Base-by-base conservation (phyloP, 2,888 invertebrate species). In the Sinhomidia bicolor region DNA sequence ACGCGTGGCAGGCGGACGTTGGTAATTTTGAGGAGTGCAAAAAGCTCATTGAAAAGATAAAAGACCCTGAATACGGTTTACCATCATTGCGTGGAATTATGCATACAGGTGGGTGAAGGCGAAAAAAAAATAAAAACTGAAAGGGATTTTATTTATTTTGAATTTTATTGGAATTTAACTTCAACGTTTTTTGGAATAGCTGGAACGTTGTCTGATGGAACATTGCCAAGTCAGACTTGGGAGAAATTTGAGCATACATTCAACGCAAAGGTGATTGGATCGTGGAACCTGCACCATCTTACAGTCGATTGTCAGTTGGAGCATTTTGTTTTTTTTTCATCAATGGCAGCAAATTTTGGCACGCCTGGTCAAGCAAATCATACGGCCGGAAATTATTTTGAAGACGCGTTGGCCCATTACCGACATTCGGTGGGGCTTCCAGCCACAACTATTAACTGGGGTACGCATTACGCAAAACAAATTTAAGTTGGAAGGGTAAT, bases 301-400 rank as follows among this genome's bases (percentile, higher is more conserved):
- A 90, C 90, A 7, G n/a, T 68, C 32, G 60, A 85, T n/a, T 80
- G 20, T n/a, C 10, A 26, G 9, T 47, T 90, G 81, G 90, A 90
- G 68, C 87, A 89, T 54, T 89, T 90, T 60, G 89, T 90, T 0
- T 54, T 89, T 9, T 90, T 87, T 54, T 90, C 90, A 0, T 90
- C 90, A 0, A 20, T 90, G 4, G 84, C 81, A 3, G 74, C 86
- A 1, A 4, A 60, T 1, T 86, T 89, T 23, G 89, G 88, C 0
- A 51, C 85, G 0, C 57, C 88, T 7, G 88, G 86, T 0, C 89
- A 89, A 36, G 71, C 83, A 12, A 89, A 89, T 65, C 89, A 89
- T 32, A 17, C 62, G 0, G 68, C 89, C 4, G 76, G 86, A 0
- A 89, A 86, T n/a, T 14, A 5, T 20, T 89, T 76, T 47, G 57